Evolutionary conservation across 2,888 invertebrate genomes (phyloP).

Genomic region (Patella caerulea): DNA sequence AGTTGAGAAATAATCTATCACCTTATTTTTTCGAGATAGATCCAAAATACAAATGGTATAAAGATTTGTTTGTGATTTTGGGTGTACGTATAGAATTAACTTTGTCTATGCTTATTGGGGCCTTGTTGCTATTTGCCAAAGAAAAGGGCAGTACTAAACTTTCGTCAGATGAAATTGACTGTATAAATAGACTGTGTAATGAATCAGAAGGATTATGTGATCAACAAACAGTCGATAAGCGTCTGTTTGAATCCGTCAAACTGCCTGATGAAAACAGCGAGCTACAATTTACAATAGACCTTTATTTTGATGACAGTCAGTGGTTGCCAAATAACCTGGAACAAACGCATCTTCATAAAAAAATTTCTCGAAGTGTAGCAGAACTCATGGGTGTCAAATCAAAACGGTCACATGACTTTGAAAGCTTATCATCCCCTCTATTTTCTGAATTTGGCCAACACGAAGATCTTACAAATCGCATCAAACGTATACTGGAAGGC

Average conservation of each 20-base stretch:
- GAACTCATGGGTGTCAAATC: slow-evolving; percentile 43
- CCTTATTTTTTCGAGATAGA: background rate
- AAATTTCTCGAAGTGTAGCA: slow-evolving; percentile 45
- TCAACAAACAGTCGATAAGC: background rate
- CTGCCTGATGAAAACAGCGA: slow-evolving; percentile 22
- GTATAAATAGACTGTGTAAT: background rate
- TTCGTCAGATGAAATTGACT: background rate
- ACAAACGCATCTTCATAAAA: slow-evolving; percentile 32
- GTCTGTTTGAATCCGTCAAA: background rate
- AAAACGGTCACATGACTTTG: slow-evolving; percentile 25
- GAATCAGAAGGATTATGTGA: background rate
- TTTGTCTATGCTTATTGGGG: background rate
- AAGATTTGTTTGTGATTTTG: background rate
- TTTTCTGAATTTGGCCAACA: slow-evolving; percentile 64
- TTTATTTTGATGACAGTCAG: slow-evolving; percentile 50
- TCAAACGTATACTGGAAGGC: slow-evolving; percentile 56
- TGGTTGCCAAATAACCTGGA: slow-evolving; percentile 40
- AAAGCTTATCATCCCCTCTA: background rate
- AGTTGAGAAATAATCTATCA: background rate
- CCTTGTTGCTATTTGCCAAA: background rate
- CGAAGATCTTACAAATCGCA: slow-evolving; percentile 60
- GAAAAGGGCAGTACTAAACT: background rate
- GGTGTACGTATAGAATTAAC: background rate
- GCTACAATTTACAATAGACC: slow-evolving; percentile 23
- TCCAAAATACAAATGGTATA: background rate